These are phyloP conservation scores for Drosophila setosimentum DNA, from an alignment of 2,888 invertebrate species.

Conservation along the genomic window DNA sequence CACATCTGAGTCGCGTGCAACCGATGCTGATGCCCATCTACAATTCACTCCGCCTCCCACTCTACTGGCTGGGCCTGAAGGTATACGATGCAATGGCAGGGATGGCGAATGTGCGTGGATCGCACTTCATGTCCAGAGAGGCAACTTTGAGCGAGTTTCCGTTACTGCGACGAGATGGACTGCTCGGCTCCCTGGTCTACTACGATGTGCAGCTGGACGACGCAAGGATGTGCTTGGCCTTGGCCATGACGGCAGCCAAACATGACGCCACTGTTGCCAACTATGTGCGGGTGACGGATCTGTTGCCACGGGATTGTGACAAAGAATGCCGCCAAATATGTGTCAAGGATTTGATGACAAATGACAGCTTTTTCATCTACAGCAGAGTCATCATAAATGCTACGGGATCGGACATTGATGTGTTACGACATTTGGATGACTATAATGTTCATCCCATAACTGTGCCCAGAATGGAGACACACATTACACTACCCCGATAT, in stretches of 20 bases:
- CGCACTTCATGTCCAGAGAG: constrained; percentile 96
- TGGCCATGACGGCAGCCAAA: constrained; percentile 96
- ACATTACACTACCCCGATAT: constrained; percentile 92
- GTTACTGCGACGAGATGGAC: constrained; percentile 96
- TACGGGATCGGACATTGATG: constrained; percentile 98
- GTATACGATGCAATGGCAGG: constrained; percentile 99
- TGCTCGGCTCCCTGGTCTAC: constrained; percentile 98
- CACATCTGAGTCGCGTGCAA: constrained; percentile 97
- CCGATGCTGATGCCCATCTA: constrained; percentile 99
- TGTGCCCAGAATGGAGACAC: constrained; percentile 43
- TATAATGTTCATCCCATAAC: constrained; percentile 95
- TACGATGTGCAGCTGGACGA: constrained; percentile 99
- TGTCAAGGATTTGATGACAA: constrained; percentile 91
- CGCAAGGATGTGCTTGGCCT: constrained; percentile 98
- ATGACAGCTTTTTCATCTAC: constrained; percentile 92
- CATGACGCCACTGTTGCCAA: constrained; percentile 97
- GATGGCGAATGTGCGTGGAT: constrained; percentile 95
- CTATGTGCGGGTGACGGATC: constrained; percentile 92
- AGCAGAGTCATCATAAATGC: constrained; percentile 98
- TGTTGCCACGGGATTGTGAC: constrained; percentile 87
- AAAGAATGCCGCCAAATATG: constrained; percentile 86
- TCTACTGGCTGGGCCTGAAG: constrained; percentile 99
- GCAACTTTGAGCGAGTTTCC: constrained; percentile 98
- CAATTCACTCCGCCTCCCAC: constrained; percentile 99
- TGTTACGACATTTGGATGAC: constrained; percentile 96